Conservation (phyloP, 2,113 vertebrate species). For the Gracilinanus agilis region DNA sequence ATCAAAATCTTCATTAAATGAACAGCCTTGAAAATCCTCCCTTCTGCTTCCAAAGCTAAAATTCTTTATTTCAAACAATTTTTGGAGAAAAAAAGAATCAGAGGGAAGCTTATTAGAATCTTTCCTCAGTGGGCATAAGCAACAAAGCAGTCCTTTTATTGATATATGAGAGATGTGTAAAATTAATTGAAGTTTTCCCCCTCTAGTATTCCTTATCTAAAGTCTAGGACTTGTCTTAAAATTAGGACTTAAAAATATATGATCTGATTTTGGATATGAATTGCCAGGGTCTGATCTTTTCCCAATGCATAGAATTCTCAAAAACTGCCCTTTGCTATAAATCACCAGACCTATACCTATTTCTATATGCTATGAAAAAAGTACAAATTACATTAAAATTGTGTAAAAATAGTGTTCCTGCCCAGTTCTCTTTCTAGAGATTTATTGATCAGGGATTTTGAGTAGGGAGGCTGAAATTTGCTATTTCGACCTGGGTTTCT, state of each 20-base stretch:
- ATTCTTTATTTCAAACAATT: conserved; percentile 6
- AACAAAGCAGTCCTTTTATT: neutral
- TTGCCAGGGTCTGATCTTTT: neutral
- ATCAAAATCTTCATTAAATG: conserved; percentile 27
- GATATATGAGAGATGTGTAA: conserved; percentile 1
- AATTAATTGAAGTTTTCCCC: neutral
- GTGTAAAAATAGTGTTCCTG: neutral
- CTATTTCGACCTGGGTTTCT: neutral
- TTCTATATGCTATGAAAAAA: neutral
- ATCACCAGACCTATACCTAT: neutral
- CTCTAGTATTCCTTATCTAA: neutral
- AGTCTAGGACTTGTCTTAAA: neutral
- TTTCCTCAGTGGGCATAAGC: neutral
- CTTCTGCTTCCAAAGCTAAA: conserved; percentile 29
- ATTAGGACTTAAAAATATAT: neutral
- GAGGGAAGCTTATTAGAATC: conserved; percentile 19
- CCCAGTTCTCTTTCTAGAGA: neutral
- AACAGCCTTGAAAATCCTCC: neutral
- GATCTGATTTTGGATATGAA: neutral
- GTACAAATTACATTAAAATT: neutral
- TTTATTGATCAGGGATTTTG: neutral
- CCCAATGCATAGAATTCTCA: neutral
- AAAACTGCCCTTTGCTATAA: neutral
- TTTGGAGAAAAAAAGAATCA: conserved; percentile 22
- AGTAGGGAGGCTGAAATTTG: neutral